phyloP scores from a whole-genome alignment of 1,140 invertebrate genomes.

The Scaptomyza pallida region DNA sequence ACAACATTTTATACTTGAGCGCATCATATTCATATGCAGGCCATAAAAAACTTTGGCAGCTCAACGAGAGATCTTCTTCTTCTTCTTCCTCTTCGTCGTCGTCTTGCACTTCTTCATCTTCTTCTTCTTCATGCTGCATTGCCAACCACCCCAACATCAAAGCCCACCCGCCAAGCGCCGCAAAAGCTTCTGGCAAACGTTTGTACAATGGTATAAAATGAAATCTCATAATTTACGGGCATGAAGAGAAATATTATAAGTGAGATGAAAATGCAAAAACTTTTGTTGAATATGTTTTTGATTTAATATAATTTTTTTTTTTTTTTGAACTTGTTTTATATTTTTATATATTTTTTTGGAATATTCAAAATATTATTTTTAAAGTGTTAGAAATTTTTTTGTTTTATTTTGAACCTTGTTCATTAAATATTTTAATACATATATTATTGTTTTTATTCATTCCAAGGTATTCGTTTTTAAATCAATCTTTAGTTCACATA shows the following conservation, averaged over 20 bases:
- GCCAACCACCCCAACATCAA: background rate
- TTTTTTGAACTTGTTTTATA: too few relatives aligned
- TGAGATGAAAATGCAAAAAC: background rate
- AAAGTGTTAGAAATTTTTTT: too few relatives aligned
- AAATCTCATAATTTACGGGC: slow-evolving; percentile 4
- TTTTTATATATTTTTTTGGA: too few relatives aligned
- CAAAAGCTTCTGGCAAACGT: slow-evolving; percentile 13
- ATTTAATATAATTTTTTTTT: too few relatives aligned
- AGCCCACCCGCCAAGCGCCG: background rate
- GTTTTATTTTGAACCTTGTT: too few relatives aligned
- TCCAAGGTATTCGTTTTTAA: too few relatives aligned
- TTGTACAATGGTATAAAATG: slow-evolving; percentile 18
- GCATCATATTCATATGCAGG: slow-evolving; percentile 82
- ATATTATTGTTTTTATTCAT: too few relatives aligned
- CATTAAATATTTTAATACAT: too few relatives aligned
- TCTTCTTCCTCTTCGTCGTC: slow-evolving; percentile 13
- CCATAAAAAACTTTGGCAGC: slow-evolving; percentile 81
- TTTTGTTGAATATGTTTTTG: background rate
- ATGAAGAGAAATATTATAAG: background rate
- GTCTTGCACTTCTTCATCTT: background rate
- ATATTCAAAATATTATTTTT: too few relatives aligned
- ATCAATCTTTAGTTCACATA: background rate
- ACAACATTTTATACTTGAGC: slow-evolving; percentile 82
- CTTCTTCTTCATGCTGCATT: background rate
- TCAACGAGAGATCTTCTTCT: slow-evolving; percentile 77